Conservation (phyloP, 2,888 invertebrate genomes). For the Cinara cedri region DNA sequence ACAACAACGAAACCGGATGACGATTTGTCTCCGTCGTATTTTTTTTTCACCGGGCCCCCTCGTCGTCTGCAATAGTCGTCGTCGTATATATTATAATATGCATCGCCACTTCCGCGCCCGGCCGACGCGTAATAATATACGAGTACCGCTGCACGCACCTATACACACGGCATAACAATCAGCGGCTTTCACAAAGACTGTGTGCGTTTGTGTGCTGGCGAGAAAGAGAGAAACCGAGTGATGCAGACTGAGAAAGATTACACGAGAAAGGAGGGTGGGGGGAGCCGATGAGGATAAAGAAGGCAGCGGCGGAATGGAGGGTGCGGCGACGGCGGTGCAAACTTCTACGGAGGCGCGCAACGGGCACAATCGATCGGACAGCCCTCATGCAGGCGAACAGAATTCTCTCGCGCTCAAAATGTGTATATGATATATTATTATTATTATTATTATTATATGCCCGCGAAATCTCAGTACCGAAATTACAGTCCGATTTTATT, state of each 20-base stretch:
- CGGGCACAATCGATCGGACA: constrained; percentile 6
- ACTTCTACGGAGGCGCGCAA: not conserved
- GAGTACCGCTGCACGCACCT: not conserved
- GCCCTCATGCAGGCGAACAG: not conserved
- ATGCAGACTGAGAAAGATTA: too few relatives aligned
- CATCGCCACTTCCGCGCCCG: too few relatives aligned
- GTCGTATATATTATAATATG: not conserved
- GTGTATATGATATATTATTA: not conserved
- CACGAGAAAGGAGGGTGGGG: not conserved
- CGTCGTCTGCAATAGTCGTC: too few relatives aligned
- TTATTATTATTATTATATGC: too few relatives aligned
- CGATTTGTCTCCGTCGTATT: too few relatives aligned
- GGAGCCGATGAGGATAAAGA: not conserved
- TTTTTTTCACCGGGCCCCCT: too few relatives aligned
- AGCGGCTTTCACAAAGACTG: too few relatives aligned
- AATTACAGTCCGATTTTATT: not conserved
- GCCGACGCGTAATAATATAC: not conserved
- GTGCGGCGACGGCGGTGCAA: not conserved
- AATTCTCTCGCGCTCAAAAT: not conserved
- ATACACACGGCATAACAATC: not conserved
- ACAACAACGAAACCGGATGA: too few relatives aligned
- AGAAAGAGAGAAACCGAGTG: too few relatives aligned
- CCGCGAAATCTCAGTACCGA: not conserved
- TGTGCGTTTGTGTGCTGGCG: too few relatives aligned
- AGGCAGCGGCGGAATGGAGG: not conserved